Evolutionary conservation across 2,797 vertebrate genomes (phyloP), one percentile per base, ranked within the genome.

Genomic region (Falco peregrinus): DNA sequence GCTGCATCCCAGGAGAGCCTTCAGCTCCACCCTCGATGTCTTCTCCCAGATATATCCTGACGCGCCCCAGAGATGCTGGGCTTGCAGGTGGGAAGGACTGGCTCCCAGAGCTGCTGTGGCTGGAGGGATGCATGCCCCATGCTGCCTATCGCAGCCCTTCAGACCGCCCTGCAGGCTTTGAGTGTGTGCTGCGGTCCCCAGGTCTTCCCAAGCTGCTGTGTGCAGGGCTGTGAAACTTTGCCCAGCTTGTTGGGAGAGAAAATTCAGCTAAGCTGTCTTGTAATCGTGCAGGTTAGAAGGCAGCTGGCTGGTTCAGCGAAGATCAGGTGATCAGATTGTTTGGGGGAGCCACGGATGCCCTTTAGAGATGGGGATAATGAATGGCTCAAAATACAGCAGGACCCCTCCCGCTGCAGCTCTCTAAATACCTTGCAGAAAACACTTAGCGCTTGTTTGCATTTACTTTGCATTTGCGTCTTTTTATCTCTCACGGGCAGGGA

Each of bases 161-260:
- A 0, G 4, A 13, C 28, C 0, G 0, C 29, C 48, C 61, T 0
- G 0, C 8, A 12, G 31, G 48, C 43, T 63, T 19, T 0, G 0
- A 14, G 3, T 13, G 50, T 2, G 0, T 4, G 24, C 51, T 71
- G 54, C 43, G 0, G 1, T 25, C 63, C 67, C 68, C 9, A 16
- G 24, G 11, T 10, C 53, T 82, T 61, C 74, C 69, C 51, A 13
- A 35, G 43, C 15, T 19, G 8, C 63, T 1, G 0, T 8, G 26
- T 8, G 4, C 24, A 48, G 59, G 33, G 48, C 29, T 2, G 0
- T 51, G 48, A 67, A 70, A 37, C 16, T 54, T 51, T 4, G 1
- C 25, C n/a, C 9, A 15, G 53, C 41, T 50, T 13, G 8, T 3
- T 60, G 69, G 39, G 48, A 92, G 73, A n/a, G n/a, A 18, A n/a